A percentile compares a stretch with the other conserved stretches of the same genome.
Conservation (phyloP, 2,888 invertebrate species). For the Hedya salicella region DNA sequence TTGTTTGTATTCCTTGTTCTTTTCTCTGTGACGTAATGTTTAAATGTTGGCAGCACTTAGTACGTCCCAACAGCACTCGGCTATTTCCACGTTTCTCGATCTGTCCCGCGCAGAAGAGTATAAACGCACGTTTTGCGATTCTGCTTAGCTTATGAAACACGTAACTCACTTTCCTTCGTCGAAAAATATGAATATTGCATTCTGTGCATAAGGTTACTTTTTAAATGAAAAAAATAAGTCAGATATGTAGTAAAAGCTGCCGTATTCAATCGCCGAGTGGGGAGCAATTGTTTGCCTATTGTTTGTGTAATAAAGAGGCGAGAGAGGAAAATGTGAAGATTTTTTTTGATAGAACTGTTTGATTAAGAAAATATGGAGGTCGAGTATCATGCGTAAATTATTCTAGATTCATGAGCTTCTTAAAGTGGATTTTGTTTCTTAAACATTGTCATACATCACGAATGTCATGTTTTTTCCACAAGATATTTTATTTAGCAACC, state of each 20-base stretch:
- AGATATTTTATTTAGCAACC: no score
- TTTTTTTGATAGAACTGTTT: constrained; percentile 10
- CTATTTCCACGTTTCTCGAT: constrained; percentile 22
- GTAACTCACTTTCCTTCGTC: background rate
- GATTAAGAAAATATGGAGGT: constrained; percentile 31
- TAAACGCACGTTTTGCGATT: constrained; percentile 23
- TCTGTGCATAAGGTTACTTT: background rate
- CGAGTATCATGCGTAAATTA: background rate
- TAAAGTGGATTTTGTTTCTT: background rate
- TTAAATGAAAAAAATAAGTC: background rate
- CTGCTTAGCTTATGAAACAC: background rate
- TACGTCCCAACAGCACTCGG: constrained; percentile 23
- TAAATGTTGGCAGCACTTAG: constrained; percentile 31
- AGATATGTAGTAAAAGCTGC: constrained; percentile 1
- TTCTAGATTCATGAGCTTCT: background rate
- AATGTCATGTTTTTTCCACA: no score
- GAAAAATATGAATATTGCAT: background rate
- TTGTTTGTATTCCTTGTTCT: background rate
- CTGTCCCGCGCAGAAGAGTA: constrained; percentile 20
- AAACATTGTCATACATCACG: no score
- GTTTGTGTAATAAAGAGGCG: constrained; percentile 21
- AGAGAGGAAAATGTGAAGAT: constrained; percentile 15
- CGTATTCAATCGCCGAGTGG: constrained; percentile 16
- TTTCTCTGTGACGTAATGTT: constrained; percentile 1
- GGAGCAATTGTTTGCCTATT: constrained; percentile 25